phyloP scores from a whole-genome alignment of 2,888 invertebrate genomes.

The Pyrrhosoma nymphula region DNA sequence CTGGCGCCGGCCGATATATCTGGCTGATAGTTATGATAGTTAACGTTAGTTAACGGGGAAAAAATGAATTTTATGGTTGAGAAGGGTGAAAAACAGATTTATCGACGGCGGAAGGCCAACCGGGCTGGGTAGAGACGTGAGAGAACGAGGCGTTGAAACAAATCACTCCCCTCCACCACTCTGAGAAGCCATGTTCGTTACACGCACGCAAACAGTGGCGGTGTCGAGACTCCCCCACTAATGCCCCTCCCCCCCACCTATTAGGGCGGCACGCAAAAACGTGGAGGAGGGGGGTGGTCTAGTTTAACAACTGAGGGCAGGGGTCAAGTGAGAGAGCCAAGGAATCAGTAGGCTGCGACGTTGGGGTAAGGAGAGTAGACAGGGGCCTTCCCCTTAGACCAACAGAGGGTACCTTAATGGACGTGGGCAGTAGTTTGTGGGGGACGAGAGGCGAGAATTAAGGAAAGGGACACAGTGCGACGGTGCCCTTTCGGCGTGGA shows the following conservation, averaged over 20 bases:
- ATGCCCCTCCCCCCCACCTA: not conserved
- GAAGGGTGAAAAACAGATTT: not conserved
- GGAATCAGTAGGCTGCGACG: not conserved
- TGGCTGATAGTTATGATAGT: too few species aligned
- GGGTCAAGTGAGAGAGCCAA: not conserved
- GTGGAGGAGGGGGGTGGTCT: not conserved
- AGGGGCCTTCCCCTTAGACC: not conserved
- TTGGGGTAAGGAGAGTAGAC: not conserved
- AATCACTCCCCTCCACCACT: not conserved
- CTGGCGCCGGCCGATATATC: too few species aligned
- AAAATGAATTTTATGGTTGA: too few species aligned
- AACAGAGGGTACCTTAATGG: not conserved
- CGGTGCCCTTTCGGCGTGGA: too few species aligned
- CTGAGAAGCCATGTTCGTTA: not conserved
- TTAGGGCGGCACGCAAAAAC: not conserved
- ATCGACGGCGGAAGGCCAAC: not conserved
- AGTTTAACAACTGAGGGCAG: not conserved
- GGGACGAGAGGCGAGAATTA: not conserved
- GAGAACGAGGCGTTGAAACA: not conserved
- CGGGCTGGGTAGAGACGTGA: not conserved
- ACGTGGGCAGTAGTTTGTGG: not conserved
- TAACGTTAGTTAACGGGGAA: too few species aligned
- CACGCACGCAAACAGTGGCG: not conserved
- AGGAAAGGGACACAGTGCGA: too few species aligned
- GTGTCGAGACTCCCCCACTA: not conserved